These are phyloP conservation scores for Myotis planiceps DNA, from an alignment of 2,797 vertebrate species.

Conservation along the genomic window DNA sequence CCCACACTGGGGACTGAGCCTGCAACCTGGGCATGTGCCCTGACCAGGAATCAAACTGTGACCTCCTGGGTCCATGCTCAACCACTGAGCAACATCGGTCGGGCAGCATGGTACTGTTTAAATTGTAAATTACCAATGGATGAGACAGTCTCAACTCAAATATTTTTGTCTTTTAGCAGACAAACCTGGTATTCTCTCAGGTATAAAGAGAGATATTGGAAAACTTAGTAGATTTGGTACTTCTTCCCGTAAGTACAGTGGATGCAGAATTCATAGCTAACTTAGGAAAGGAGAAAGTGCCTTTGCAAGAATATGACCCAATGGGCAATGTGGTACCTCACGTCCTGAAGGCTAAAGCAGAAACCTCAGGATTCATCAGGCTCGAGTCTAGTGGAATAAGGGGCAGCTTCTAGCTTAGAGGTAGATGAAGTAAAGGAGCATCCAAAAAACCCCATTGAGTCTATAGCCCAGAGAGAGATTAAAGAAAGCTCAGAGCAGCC, in stretches of 20 bases:
- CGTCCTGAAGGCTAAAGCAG: neutral
- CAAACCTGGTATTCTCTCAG: neutral
- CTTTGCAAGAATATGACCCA: neutral
- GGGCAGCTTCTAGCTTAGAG: neutral
- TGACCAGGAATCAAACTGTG: too few species aligned
- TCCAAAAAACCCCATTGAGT: neutral
- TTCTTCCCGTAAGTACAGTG: neutral
- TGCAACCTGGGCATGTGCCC: too few species aligned
- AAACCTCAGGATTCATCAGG: neutral
- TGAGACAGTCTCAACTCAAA: neutral
- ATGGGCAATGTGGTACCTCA: neutral
- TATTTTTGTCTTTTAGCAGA: neutral
- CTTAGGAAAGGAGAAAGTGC: neutral
- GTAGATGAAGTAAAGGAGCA: neutral
- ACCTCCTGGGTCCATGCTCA: too few species aligned
- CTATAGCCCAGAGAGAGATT: neutral
- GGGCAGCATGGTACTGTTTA: neutral
- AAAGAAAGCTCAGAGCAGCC: neutral
- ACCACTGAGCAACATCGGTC: too few species aligned
- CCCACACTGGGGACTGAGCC: too few species aligned
- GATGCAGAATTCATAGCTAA: slow-evolving; percentile 1
- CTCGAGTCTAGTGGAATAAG: neutral
- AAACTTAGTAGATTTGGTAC: neutral
- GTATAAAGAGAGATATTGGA: neutral
- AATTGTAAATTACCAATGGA: neutral